phyloP scores from a whole-genome alignment of 2,113 vertebrate genomes.

The Channa maculata region DNA sequence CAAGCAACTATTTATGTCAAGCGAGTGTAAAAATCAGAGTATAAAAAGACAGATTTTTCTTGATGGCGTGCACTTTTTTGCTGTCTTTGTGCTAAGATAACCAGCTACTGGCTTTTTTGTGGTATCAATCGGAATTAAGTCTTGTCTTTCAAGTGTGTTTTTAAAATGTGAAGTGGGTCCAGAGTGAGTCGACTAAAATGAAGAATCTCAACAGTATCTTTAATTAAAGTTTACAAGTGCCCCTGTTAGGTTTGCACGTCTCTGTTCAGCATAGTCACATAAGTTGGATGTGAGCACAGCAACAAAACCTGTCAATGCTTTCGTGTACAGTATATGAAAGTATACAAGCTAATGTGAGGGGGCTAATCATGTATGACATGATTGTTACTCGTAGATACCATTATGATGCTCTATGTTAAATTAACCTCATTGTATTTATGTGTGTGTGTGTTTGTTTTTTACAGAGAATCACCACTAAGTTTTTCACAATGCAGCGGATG shows the following conservation, averaged over 20 bases:
- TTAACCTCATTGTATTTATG: not conserved
- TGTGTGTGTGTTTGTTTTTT: not conserved
- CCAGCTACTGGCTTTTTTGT: not conserved
- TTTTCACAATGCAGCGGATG: not conserved
- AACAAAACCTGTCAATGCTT: not conserved
- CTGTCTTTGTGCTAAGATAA: not conserved
- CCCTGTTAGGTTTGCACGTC: not conserved
- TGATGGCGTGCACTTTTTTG: not conserved
- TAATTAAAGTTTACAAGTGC: not conserved
- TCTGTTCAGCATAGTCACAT: no score
- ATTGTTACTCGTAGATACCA: not conserved
- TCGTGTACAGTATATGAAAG: no score
- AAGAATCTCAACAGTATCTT: not conserved
- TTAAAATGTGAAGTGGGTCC: not conserved
- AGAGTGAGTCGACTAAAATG: not conserved
- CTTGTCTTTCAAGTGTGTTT: not conserved
- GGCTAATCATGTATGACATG: no score
- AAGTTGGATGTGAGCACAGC: no score
- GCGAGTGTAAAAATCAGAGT: no score
- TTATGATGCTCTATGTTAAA: not conserved
- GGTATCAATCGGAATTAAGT: not conserved
- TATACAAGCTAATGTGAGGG: no score
- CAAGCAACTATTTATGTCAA: no score
- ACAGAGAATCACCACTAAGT: constrained; percentile 15
- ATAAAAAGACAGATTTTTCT: no score